Evolutionary conservation across 64 coral and sea anemone species (phyloP).

Genomic region (Hydrozoanthus tunicans): DNA sequence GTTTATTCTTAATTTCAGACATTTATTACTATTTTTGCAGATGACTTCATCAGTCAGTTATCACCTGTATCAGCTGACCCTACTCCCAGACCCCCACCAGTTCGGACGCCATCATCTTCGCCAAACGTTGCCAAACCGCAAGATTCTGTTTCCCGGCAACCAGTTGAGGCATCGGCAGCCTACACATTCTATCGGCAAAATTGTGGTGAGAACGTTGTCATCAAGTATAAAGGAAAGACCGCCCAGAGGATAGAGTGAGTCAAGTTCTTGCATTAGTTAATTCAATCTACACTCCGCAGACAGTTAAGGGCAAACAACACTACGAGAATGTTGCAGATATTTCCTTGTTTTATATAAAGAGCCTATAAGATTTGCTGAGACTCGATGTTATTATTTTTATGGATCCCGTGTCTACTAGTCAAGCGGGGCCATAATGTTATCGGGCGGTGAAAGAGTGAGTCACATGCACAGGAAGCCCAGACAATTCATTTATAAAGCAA

Average conservation of each 20-base stretch:
- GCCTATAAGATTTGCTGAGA: no score
- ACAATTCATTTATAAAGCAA: no score
- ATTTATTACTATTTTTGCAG: background rate
- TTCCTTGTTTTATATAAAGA: no score
- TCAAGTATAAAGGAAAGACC: constrained; percentile 23
- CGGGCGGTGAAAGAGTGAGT: no score
- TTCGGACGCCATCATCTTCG: background rate
- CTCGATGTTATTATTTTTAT: no score
- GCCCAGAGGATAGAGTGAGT: constrained; percentile 43
- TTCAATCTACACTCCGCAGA: background rate
- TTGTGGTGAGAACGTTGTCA: constrained; percentile 33
- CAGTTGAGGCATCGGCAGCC: constrained; percentile 9
- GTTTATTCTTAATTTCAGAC: no score
- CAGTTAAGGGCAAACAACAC: no score
- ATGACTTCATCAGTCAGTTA: constrained; percentile 18
- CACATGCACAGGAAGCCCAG: no score
- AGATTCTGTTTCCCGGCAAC: constrained; percentile 1
- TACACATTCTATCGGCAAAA: constrained; percentile 40
- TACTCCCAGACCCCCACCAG: background rate
- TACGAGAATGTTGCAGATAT: no score
- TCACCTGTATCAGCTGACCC: background rate
- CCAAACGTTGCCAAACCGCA: background rate
- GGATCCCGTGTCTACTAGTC: no score
- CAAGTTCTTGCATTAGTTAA: background rate
- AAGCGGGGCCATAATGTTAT: no score